These are phyloP conservation scores for Calameuta pallipes DNA, from an alignment of 2,888 invertebrate species.

Conservation along the genomic window DNA sequence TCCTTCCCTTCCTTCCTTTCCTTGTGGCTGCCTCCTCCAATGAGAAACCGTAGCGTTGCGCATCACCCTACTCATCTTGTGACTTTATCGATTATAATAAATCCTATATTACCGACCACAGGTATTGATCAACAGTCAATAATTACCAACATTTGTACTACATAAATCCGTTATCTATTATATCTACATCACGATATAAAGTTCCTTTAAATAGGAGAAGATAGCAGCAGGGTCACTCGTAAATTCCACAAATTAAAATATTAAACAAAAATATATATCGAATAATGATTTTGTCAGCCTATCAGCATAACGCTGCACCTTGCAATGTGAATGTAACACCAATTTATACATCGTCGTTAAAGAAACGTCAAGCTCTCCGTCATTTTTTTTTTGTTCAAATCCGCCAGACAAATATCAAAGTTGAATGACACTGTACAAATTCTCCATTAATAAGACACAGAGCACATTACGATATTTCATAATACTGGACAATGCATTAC, in stretches of 20 bases:
- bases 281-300: background rate
- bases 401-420: background rate
- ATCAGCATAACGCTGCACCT: background rate
- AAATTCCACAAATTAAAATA: background rate
- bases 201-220: background rate
- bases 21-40: no score
- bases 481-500: background rate
- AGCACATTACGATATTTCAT: background rate
- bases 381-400: background rate
- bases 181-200: background rate
- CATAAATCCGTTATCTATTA: background rate
- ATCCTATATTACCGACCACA: background rate
- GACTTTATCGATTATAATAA: background rate
- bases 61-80: background rate
- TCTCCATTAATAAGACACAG: background rate
- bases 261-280: background rate
- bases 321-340: background rate
- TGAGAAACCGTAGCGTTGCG: no score
- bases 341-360: background rate
- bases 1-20: no score
- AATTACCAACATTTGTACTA: background rate
- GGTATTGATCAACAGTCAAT: background rate
- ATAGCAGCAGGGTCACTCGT: background rate
- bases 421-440: background rate
- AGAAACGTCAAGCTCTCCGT: background rate